Conservation (phyloP, 2,797 vertebrate species). For the Spinibarbus caldwelli region DNA sequence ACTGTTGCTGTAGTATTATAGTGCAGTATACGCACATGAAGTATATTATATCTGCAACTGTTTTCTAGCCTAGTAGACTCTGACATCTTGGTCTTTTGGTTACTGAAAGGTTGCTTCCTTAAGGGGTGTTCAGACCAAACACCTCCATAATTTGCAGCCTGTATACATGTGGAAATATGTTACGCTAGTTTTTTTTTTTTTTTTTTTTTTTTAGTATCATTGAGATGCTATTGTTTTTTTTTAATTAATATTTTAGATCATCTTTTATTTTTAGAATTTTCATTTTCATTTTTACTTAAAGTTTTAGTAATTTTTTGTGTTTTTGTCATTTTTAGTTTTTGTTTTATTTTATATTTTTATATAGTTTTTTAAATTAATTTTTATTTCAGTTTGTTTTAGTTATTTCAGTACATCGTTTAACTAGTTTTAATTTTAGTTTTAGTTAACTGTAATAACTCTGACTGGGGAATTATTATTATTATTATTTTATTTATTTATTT, state of each 20-base stretch:
- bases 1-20: background rate
- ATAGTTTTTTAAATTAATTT: background rate
- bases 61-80: background rate
- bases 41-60: background rate
- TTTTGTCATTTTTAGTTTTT: background rate
- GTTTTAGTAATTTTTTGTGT: background rate
- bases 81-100: background rate
- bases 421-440: background rate
- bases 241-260: background rate
- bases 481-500: background rate
- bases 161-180: background rate
- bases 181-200: too few species aligned
- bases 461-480: background rate
- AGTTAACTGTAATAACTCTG: background rate
- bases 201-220: too few species aligned
- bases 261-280: background rate
- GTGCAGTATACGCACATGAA: background rate
- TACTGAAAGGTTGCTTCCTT: background rate
- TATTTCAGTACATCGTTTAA: background rate
- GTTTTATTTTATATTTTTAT: background rate
- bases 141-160: too few species aligned
- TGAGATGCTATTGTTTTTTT: too few species aligned
- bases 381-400: background rate
- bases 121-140: too few species aligned
- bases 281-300: background rate